Conservation (phyloP, 2,888 invertebrate species). For the Chrysodeixis includens region DNA sequence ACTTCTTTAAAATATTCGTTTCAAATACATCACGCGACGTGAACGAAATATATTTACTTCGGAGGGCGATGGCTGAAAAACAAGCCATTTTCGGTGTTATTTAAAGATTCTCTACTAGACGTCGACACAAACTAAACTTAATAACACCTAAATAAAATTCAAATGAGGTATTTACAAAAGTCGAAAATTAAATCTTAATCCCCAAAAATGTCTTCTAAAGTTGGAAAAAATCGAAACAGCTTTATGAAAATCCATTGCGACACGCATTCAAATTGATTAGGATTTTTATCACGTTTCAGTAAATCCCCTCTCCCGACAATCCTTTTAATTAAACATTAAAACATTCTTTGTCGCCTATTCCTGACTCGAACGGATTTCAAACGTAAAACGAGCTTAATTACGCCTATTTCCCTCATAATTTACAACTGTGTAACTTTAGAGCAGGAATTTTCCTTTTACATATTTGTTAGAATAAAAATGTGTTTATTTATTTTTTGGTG, state of each 20-base stretch:
- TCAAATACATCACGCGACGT: neutral
- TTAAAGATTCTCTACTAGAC: conserved; percentile 2
- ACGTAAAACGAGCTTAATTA: conserved; percentile 62
- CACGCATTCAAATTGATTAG: conserved; percentile 61
- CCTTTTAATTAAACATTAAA: conserved; percentile 74
- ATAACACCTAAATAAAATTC: conserved; percentile 13
- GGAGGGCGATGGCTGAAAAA: neutral
- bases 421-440: conserved; percentile 53
- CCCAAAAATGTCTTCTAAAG: conserved; percentile 20
- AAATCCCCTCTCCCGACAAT: conserved; percentile 64
- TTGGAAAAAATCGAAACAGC: conserved; percentile 32
- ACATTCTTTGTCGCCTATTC: conserved; percentile 60
- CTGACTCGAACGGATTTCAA: conserved; percentile 56
- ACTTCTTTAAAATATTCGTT: conserved; percentile 4
- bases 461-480: conserved; percentile 40
- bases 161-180: conserved; percentile 25
- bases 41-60: conserved; percentile 4
- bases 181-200: conserved; percentile 33
- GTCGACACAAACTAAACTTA: conserved; percentile 22
- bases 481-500: conserved; percentile 46
- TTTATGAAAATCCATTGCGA: conserved; percentile 39
- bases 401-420: conserved; percentile 58
- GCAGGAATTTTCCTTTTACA: conserved; percentile 26
- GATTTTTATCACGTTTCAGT: conserved; percentile 68
- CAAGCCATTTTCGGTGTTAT: conserved; percentile 3